Evolutionary conservation across 2,797 vertebrate genomes (phyloP).

Genomic region (Mormyrops attenuatus): DNA sequence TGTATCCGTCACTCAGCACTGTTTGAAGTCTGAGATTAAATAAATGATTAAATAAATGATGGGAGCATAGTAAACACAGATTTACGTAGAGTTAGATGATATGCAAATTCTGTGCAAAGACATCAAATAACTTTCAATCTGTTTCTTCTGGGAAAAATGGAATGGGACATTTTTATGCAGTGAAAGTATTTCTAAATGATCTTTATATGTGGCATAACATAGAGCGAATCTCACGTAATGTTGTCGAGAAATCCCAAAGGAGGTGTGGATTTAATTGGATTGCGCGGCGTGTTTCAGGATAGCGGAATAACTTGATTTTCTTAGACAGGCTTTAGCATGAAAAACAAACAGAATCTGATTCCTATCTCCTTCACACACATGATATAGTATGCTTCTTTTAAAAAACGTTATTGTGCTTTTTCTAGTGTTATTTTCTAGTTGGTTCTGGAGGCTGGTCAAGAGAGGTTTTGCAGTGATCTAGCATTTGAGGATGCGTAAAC

Average conservation of each 20-base stretch:
- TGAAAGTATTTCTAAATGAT: not conserved
- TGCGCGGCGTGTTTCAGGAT: not conserved
- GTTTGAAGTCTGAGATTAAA: not conserved
- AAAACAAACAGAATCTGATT: not conserved
- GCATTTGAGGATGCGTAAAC: not conserved
- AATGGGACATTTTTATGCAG: not conserved
- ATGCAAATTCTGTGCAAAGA: not conserved
- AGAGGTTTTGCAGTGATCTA: not conserved
- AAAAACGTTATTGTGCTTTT: not conserved
- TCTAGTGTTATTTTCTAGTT: not conserved
- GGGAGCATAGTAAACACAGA: not conserved
- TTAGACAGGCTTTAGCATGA: not conserved
- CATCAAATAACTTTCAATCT: not conserved
- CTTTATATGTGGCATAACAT: not conserved
- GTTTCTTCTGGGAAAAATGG: not conserved
- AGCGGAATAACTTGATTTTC: not conserved
- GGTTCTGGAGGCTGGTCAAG: not conserved
- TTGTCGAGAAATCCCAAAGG: not conserved
- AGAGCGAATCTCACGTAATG: not conserved
- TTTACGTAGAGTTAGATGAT: not conserved
- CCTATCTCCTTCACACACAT: not conserved
- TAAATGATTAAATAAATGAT: not conserved
- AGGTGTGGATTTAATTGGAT: not conserved
- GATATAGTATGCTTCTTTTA: not conserved
- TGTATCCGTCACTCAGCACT: not conserved